phyloP scores from a whole-genome alignment of 2,113 vertebrate species.

The Ammodramus savannarum region DNA sequence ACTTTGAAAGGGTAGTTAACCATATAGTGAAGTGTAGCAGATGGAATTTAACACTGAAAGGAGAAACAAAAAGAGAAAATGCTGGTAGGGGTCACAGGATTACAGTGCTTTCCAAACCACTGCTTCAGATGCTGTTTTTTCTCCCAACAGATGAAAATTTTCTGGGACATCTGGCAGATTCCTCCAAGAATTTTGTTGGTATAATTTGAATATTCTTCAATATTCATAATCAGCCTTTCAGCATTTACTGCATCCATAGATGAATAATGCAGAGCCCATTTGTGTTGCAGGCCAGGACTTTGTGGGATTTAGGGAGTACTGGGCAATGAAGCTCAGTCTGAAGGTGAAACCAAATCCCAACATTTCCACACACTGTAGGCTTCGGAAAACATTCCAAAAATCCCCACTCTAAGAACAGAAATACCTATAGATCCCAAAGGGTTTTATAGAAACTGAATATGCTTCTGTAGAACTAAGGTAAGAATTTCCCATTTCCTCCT shows the following conservation, averaged over 20 bases:
- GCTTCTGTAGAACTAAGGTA: neutral
- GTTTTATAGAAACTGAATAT: neutral
- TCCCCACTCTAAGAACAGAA: neutral
- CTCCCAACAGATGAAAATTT: neutral
- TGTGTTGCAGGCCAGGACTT: neutral
- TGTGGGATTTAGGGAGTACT: neutral
- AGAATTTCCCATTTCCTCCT: neutral
- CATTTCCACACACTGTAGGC: neutral
- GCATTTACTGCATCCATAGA: neutral
- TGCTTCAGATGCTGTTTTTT: neutral
- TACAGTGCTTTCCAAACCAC: neutral
- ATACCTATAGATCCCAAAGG: neutral
- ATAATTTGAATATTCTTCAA: neutral
- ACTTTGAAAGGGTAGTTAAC: neutral
- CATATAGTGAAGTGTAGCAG: neutral
- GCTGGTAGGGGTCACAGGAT: neutral
- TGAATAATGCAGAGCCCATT: neutral
- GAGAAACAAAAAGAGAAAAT: neutral
- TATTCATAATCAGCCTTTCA: neutral
- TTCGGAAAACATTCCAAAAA: neutral
- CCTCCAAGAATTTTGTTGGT: neutral
- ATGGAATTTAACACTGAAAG: neutral
- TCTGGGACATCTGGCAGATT: neutral
- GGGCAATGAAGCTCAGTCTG: neutral
- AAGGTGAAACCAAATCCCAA: neutral